Evolutionary conservation across 1,140 invertebrate genomes (phyloP), one percentile per base, ranked within the genome.

Genomic region (Papilio glaucus): DNA sequence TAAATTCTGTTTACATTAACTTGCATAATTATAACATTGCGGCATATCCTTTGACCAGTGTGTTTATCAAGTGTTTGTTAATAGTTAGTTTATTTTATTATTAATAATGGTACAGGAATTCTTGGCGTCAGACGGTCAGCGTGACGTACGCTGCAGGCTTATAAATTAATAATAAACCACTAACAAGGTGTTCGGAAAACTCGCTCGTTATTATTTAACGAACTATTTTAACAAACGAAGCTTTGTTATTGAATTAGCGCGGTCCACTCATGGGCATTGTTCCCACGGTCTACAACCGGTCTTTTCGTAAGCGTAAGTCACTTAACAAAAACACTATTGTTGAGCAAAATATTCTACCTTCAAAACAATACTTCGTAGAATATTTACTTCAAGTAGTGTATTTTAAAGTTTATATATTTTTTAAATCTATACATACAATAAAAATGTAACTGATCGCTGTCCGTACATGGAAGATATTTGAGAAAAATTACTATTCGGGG

Each of bases 241-340:
- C 84, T 80, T 86, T 87, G 86, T 88, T 83, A 75, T 73, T 72
- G 68, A 87, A 87, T 88, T 88, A 87, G 74, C 85, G 81, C 77
- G 42, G 76, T 67, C 67, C 67, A 69, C 67, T 69, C 42, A 69
- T 53, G 33, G 65, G 71, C 39, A 38, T 61, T 57, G 63, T 84
- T 86, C 78, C 76, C 81, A 83, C 81, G 78, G 61, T 24, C 39
- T 29, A 45, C 45, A 29, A 7, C 41, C 53, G 33, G 37, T 71
- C 41, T 76, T 53, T 71, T 39, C 45, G 70, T 63, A 60, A 41
- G 60, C 33, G 67, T 60, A 61, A 45, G 41, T 45, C 12, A 68
- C 63, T 24, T 24, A 69, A 69, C 42, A 33, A 33, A 26, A 49
- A 49, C 41, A 15, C 13, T 69, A 53, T 49, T 29, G 41, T 68